Evolutionary conservation across 1,140 invertebrate species (phyloP), one percentile per base, ranked within the genome.

Genomic region (Drosophila tani): DNA sequence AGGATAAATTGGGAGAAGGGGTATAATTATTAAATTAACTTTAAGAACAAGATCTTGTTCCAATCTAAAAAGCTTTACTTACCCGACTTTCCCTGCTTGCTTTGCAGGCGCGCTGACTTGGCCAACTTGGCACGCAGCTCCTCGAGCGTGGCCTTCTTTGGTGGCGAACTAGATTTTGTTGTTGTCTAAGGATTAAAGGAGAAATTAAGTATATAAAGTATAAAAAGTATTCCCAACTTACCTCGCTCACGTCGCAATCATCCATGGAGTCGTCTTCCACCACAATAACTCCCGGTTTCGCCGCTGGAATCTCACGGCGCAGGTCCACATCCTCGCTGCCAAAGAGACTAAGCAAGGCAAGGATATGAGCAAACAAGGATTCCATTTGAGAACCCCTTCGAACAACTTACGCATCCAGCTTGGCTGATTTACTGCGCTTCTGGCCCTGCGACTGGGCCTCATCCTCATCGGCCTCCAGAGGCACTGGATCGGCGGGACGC

Each of bases 241-340:
- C 94, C 93, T 93, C 95, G 73, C 93, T 92, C 80, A 93, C 93
- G 6, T 94, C 93, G 93, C 94, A 94, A 38, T 93, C 90, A 71
- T 94, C 93, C 98, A 95, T 93, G 97, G 97, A 14, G 97, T 82
- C 82, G 59, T 91, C 82, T 50, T 90, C 75, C n/a, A 85, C 43
- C 17, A 82, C 65, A 56, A 81, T 76, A 1, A 88, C 66, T 27
- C 55, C 45, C 21, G 69, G 57, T 15, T 87, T 79, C 1, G 64
- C 59, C 1, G 45, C 56, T 11, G 79, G 81, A 53, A 91, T 94
- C 12, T 96, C 88, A 60, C 95, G 95, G 43, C 98, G 94, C 45
- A 98, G 94, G 93, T 99, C 97, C 1, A 98, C 97, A 93, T 98
- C 98, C 93, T 98, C 97, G 66, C 95, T 96, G 27, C 97, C 97